Evolutionary conservation across 2,113 vertebrate genomes (phyloP), one percentile per base, ranked within the genome.

Genomic region (Excalfactoria chinensis): DNA sequence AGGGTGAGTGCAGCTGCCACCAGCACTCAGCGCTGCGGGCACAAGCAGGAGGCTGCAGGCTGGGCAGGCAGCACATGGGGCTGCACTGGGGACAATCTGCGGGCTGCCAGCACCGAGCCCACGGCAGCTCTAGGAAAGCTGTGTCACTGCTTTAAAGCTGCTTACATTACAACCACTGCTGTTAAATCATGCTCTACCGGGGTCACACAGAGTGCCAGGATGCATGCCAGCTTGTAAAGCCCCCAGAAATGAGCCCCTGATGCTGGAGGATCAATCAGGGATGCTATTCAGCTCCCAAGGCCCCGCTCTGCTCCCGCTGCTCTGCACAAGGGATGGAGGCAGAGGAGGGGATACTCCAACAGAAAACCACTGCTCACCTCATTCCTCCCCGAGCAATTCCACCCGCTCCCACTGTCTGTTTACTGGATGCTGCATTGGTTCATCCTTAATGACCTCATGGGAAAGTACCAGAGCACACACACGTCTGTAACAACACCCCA

Each of bases 331-430:
- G 14, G 6, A 35, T 1, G 72, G 59, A 5, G 69, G 56, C 3
- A 9, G 23, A 79, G 51, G n/a, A 85, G 67, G 44, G 34, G 37
- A 80, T 8, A 21, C 49, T 88, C 75, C 86, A 40, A 21, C 0
- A 4, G 46, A 76, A 67, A 77, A 77, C 72, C 62, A 66, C 23
- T 21, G 2, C 76, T 90, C 74, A 59, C 9, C 76, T 93, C 83
- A 78, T 77, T 77, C 70, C 76, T 91, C 70, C 59, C 53, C 23
- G 44, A 78, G 83, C 83, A 71, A 58, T 74, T 92, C 86, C 88
- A 92, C 92, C 92, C 69, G 80, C 88, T 92, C 73, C 62, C 73
- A 72, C 15, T 49, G 15, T 17, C 48, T 43, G 78, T 76, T 89
- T 80, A 60, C 63, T 2, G n/a, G 53, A 56, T 10, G 67, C 19